A percentile compares a stretch with the other conserved stretches of the same genome.
Conservation (phyloP, 2,797 vertebrate species). For the Cirrhinus mrigala region DNA sequence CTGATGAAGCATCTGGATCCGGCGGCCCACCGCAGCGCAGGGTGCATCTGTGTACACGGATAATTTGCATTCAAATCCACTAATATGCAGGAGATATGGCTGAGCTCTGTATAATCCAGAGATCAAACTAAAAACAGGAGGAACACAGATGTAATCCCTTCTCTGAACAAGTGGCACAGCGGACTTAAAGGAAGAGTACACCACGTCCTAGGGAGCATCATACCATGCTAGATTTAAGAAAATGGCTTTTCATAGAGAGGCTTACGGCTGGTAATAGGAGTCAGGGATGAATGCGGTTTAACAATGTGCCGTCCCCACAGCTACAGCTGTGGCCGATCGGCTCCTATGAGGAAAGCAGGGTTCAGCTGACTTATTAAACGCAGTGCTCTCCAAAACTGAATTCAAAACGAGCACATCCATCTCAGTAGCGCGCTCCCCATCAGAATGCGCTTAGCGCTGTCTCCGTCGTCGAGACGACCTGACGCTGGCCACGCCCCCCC, state of each 20-base stretch:
- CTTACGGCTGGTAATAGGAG: slow-evolving; percentile 33
- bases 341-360: slow-evolving; percentile 60
- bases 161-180: slow-evolving; percentile 57
- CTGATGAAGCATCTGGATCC: slow-evolving; percentile 31
- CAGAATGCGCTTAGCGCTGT: slow-evolving; percentile 34
- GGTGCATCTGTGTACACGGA: slow-evolving; percentile 57
- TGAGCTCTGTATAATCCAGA: slow-evolving; percentile 66
- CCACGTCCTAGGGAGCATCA: slow-evolving; percentile 40
- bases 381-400: slow-evolving; percentile 61
- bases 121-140: slow-evolving; percentile 60
- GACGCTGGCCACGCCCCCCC: slow-evolving; percentile 47
- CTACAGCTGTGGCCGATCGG: slow-evolving; percentile 55
- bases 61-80: slow-evolving; percentile 69
- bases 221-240: slow-evolving; percentile 30
- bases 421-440: slow-evolving; percentile 6
- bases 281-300: slow-evolving; percentile 20
- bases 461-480: slow-evolving; percentile 15
- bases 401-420: slow-evolving; percentile 49
- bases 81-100: slow-evolving; percentile 63
- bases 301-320: slow-evolving; percentile 35
- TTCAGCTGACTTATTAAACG: slow-evolving; percentile 54
- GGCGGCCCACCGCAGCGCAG: slow-evolving; percentile 31
- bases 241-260: slow-evolving; percentile 29
- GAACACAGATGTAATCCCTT: slow-evolving; percentile 64
- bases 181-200: slow-evolving; percentile 56